Conservation (phyloP, 2,797 vertebrate genomes). For the Coranthus polyacanthus region DNA sequence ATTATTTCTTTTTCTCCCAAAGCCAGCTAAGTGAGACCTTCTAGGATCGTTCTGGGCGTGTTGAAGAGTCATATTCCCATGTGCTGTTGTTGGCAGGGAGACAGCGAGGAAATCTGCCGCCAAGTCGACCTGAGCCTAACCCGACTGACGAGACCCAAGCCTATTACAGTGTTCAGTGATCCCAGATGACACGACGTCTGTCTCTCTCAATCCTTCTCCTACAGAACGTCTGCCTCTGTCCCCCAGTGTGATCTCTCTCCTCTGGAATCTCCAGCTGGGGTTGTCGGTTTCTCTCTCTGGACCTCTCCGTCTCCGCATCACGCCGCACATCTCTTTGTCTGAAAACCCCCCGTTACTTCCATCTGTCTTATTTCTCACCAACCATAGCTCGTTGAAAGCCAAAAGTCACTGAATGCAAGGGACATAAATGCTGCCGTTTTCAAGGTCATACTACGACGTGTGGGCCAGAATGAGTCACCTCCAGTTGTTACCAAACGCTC, state of each 20-base stretch:
- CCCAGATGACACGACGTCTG: conserved; percentile 67
- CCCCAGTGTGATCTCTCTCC: conserved; percentile 38
- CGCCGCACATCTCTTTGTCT: conserved; percentile 15
- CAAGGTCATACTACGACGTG: too few relatives aligned
- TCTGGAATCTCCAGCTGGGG: conserved; percentile 23
- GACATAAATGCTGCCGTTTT: too few relatives aligned
- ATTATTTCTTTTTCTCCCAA: conserved; percentile 55
- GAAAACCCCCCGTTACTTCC: conserved; percentile 8
- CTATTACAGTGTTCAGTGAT: conserved; percentile 82
- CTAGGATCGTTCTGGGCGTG: conserved; percentile 57
- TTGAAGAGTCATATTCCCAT: conserved; percentile 61
- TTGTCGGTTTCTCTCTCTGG: conserved; percentile 21
- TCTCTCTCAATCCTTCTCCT: conserved; percentile 41
- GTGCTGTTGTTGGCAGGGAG: conserved; percentile 67
- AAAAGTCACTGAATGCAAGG: too few relatives aligned
- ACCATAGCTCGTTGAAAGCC: conserved; percentile 2
- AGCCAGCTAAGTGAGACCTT: conserved; percentile 71
- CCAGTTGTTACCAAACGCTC: too few relatives aligned
- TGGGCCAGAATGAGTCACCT: too few relatives aligned
- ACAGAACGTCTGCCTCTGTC: conserved; percentile 30
- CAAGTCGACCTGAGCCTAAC: conserved; percentile 61
- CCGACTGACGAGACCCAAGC: conserved; percentile 70
- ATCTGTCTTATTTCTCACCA: conserved; percentile 13
- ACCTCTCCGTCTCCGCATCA: conserved; percentile 35
- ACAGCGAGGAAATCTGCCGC: conserved; percentile 55